Evolutionary conservation across 2,797 vertebrate species (phyloP), one percentile per base, ranked within the genome.

Genomic region (Girardinus metallicus): DNA sequence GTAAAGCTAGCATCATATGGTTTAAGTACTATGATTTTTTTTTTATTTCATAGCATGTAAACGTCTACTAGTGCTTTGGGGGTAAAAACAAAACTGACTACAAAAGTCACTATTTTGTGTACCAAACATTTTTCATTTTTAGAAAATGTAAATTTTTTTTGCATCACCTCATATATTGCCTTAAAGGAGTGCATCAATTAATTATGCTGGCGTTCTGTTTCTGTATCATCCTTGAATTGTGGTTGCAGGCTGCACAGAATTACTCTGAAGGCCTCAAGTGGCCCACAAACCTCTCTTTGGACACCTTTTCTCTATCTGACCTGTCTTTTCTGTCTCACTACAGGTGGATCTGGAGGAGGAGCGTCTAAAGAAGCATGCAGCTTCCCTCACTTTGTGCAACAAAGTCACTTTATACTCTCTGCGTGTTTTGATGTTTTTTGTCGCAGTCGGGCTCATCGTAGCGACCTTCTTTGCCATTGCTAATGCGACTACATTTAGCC

Each of bases 331-430:
- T 80, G 9, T 82, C 47, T 80, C 26, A 68, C 0, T 78, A 23
- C 86, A 98, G 97, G 92, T 98, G 92, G 97, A 98, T 72, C 93
- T 98, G 76, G 97, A 98, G 86, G 97, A 98, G 83, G 95, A 96
- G 11, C 84, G 34, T 0, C 73, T 95, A 49, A 94, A 93, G 80
- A 93, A 83, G 55, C 88, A 11, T 15, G 84, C 94, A 15, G 95
- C 96, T 0, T 86, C 91, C 71, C 94, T 95, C 85, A 97, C 96
- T 5, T 75, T 93, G 44, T 2, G 46, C 2, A 94, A 96, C 79
- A 94, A 93, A 16, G 47, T 91, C 0, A 0, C 84, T 60, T 87
- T 97, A 73, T 96, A 96, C 85, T 55, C 83, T 0, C 21, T 95
- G 1, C 95, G 97, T 1, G 4, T 88, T 26, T 53, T 94, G 15